Conservation (phyloP, 92 coral and sea anemone genomes). For the Scolanthus callimorphus region DNA sequence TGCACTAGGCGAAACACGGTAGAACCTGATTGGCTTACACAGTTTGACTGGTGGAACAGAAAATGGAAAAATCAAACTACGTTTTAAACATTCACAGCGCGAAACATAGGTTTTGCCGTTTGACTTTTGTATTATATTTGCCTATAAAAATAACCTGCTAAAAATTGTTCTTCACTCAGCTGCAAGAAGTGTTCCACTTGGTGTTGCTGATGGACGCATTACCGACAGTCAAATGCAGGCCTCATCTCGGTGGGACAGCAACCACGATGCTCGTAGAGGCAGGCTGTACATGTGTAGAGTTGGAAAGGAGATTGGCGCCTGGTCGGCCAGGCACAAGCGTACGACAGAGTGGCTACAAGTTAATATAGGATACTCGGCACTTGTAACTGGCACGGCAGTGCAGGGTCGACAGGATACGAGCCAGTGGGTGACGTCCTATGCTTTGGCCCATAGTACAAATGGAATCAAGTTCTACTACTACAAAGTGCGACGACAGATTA, state of each 20-base stretch:
- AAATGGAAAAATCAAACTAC: too few species aligned
- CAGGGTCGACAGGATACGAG: constrained; percentile 74
- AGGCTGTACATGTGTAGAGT: constrained; percentile 51
- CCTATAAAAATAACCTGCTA: too few species aligned
- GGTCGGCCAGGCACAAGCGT: constrained; percentile 70
- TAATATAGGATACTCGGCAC: constrained; percentile 49
- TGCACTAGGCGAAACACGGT: too few species aligned
- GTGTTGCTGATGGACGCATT: constrained; percentile 71
- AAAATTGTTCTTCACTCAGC: constrained; percentile 27
- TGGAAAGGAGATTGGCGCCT: constrained; percentile 62
- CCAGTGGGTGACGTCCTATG: constrained; percentile 81
- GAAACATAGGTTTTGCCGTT: too few species aligned
- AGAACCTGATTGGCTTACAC: too few species aligned
- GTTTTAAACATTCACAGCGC: too few species aligned
- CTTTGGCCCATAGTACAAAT: constrained; percentile 37
- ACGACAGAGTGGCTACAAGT: constrained; percentile 79
- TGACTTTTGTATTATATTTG: too few species aligned
- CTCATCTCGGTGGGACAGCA: constrained; percentile 54
- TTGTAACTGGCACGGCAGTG: constrained; percentile 59
- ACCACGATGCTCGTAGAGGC: constrained; percentile 51
- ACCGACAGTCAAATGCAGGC: constrained; percentile 62
- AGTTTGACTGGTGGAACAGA: too few species aligned
- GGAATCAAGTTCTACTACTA: constrained; percentile 63
- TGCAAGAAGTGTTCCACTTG: constrained; percentile 61
- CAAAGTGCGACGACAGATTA: constrained; percentile 46